A percentile compares a stretch with the other conserved stretches of the same genome.
These are phyloP conservation scores for Rhipidura dahli DNA, from an alignment of 2,113 vertebrate species.

Conservation along the genomic window DNA sequence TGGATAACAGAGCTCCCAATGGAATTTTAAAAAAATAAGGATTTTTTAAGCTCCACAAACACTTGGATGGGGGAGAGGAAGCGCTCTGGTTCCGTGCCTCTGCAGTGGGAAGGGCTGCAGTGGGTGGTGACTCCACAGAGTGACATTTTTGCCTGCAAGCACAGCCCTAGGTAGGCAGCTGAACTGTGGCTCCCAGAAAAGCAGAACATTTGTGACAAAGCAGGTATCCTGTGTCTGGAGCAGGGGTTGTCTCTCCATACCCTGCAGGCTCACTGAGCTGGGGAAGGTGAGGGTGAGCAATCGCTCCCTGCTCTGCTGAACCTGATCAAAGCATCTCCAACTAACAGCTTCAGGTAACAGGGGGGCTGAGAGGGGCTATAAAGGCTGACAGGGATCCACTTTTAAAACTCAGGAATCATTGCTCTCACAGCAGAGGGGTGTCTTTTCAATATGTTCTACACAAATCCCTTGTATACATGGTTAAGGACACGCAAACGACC, in stretches of 20 bases:
- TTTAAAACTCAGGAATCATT: not conserved
- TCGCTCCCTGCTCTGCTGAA: not conserved
- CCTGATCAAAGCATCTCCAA: not conserved
- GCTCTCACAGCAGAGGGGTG: not conserved
- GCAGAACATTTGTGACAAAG: not conserved
- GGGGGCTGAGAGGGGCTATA: not conserved
- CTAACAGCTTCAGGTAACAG: not conserved
- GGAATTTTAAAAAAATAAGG: not conserved
- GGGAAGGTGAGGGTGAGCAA: not conserved
- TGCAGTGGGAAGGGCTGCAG: not conserved
- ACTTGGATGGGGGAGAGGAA: not conserved
- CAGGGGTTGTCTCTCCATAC: rapidly evolving
- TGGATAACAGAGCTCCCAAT: not conserved
- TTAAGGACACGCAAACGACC: not conserved
- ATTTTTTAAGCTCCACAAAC: not conserved
- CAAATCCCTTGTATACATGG: not conserved
- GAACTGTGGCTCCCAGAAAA: not conserved
- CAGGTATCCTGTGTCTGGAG: not conserved
- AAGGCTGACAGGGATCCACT: not conserved
- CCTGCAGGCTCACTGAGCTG: not conserved
- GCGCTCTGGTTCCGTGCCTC: rapidly evolving
- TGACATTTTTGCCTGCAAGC: not conserved
- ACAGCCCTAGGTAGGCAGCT: not conserved
- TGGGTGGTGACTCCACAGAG: rapidly evolving
- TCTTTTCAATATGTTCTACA: not conserved